These are phyloP conservation scores for Odontomyia ornata DNA, from an alignment of 2,888 invertebrate species.

Conservation along the genomic window DNA sequence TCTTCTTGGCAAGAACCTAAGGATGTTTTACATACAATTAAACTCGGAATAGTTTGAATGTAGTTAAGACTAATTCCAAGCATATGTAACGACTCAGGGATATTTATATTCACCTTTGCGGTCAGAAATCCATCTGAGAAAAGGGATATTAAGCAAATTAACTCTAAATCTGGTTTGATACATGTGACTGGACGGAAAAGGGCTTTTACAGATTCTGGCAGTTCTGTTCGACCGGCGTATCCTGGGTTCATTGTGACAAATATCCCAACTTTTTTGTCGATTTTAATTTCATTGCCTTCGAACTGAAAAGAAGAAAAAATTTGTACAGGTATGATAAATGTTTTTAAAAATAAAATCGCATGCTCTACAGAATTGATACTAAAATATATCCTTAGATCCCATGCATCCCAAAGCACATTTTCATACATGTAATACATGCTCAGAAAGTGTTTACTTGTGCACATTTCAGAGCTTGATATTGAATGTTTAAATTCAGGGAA, in stretches of 20 bases:
- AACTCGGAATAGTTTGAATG: slow-evolving; percentile 14
- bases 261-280: slow-evolving; percentile 88
- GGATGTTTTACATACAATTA: slow-evolving; percentile 2
- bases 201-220: slow-evolving; percentile 92
- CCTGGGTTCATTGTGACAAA: slow-evolving; percentile 97
- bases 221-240: slow-evolving; percentile 88
- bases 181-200: slow-evolving; percentile 92
- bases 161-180: slow-evolving; percentile 88
- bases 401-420: too few relatives aligned
- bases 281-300: slow-evolving; percentile 81
- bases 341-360: too few relatives aligned
- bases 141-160: slow-evolving; percentile 90
- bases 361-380: too few relatives aligned
- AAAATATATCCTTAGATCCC: too few relatives aligned
- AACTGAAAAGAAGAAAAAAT: slow-evolving; percentile 68
- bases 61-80: slow-evolving; percentile 10
- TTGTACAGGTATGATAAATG: not conserved
- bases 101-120: slow-evolving; percentile 73
- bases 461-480: too few relatives aligned
- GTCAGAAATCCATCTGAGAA: slow-evolving; percentile 92
- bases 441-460: too few relatives aligned
- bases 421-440: too few relatives aligned
- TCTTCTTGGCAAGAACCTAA: slow-evolving; percentile 85
- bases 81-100: not conserved
- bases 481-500: too few relatives aligned